These are phyloP conservation scores for Ryuthela nishihirai DNA, from an alignment of 2,888 invertebrate species.

Conservation along the genomic window DNA sequence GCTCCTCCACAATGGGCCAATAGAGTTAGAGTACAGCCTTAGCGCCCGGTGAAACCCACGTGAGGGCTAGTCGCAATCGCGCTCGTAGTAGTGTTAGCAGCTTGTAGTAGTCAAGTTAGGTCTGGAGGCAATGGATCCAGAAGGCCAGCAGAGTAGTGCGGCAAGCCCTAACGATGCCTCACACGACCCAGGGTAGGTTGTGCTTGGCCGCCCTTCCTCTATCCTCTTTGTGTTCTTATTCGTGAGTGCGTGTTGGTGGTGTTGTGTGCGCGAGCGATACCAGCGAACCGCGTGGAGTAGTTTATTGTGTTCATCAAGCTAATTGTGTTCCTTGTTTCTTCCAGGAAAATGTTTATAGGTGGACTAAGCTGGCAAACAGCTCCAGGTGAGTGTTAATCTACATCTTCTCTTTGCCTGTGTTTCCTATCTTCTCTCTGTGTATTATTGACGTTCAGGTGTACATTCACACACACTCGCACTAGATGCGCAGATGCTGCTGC, in stretches of 20 bases:
- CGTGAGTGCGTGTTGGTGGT: neutral
- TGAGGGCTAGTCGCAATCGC: neutral
- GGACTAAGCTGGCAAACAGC: constrained; percentile 99
- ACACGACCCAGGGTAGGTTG: constrained; percentile 29
- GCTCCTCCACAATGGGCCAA: neutral
- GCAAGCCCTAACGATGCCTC: constrained; percentile 33
- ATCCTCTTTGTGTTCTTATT: neutral
- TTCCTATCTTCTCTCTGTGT: too few relatives aligned
- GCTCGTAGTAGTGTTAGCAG: neutral
- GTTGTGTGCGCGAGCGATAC: neutral
- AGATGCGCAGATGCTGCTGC: too few relatives aligned
- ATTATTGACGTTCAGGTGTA: too few relatives aligned
- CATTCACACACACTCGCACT: too few relatives aligned
- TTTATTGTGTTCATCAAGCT: neutral
- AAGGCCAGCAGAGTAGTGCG: constrained; percentile 29
- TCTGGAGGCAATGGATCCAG: constrained; percentile 22
- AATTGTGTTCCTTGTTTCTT: constrained; percentile 13
- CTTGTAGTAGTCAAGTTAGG: neutral
- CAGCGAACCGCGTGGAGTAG: neutral
- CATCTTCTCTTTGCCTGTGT: too few relatives aligned
- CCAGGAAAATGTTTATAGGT: constrained; percentile 99
- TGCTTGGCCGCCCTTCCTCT: neutral
- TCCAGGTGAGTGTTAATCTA: constrained; percentile 92
- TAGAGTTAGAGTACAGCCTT: neutral
- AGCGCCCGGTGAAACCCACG: neutral